Percentiles rank a stretch among this genome's conserved stretches.
phyloP scores from a whole-genome alignment of 35 echinoderm and acorn worm species.

The Strongylocentrotus purpuratus region DNA sequence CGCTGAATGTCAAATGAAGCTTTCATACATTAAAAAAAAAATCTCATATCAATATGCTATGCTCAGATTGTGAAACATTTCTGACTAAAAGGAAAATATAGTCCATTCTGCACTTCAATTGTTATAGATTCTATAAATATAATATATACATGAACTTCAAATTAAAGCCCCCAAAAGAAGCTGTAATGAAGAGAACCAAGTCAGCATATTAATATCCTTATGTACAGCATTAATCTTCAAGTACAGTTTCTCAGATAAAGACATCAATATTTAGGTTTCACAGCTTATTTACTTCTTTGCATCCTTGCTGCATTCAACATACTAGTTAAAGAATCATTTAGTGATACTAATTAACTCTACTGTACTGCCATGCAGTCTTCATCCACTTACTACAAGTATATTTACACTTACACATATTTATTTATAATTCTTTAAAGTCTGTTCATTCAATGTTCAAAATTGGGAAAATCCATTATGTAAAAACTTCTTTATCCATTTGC shows the following conservation, averaged over 20 bases:
- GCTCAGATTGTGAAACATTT: no score
- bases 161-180: no score
- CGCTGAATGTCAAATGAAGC: background rate
- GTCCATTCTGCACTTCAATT: background rate
- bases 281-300: no score
- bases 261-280: no score
- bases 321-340: no score
- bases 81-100: background rate
- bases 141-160: background rate
- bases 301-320: no score
- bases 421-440: background rate
- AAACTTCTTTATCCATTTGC: background rate
- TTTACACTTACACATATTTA: background rate
- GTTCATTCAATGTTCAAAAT: background rate
- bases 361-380: no score
- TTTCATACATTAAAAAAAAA: background rate
- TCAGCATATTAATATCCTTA: background rate
- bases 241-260: background rate
- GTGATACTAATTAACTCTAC: no score
- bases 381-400: background rate
- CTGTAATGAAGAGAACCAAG: background rate
- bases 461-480: background rate
- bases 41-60: background rate
- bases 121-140: background rate
- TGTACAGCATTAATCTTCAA: background rate